phyloP scores from a whole-genome alignment of 2,797 vertebrate genomes.

The Coendou prehensilis region DNA sequence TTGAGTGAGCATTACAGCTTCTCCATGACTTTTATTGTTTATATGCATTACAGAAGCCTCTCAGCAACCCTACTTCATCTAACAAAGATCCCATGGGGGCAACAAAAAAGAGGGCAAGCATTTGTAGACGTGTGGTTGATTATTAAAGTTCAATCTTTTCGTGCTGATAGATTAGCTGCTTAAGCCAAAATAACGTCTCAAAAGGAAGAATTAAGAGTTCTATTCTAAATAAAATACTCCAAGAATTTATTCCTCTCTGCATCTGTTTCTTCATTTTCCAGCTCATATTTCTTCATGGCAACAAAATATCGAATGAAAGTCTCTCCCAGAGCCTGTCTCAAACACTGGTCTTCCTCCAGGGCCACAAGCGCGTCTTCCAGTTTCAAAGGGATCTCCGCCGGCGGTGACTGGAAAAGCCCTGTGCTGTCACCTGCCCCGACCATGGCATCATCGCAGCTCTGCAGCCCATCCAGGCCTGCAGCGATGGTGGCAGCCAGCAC shows the following conservation, averaged over 20 bases:
- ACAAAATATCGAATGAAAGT: conserved; percentile 96
- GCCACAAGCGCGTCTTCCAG: conserved; percentile 94
- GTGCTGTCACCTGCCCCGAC: conserved; percentile 85
- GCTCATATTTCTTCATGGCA: conserved; percentile 96
- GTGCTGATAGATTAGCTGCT: conserved; percentile 4
- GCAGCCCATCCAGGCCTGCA: conserved; percentile 95
- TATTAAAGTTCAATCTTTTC: background rate
- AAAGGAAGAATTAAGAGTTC: background rate
- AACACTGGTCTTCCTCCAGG: conserved; percentile 91
- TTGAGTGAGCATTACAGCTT: background rate
- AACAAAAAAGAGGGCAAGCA: background rate
- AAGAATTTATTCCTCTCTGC: conserved; percentile 95
- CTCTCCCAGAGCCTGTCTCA: conserved; percentile 93
- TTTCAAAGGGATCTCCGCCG: conserved; percentile 92
- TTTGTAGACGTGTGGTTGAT: background rate
- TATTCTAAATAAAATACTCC: conserved; percentile 95
- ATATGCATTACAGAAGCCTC: background rate
- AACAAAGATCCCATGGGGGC: background rate
- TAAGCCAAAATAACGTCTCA: background rate
- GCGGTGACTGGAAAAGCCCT: conserved; percentile 83
- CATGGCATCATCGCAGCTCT: conserved; percentile 87
- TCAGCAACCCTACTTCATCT: background rate
- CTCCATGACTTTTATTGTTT: conserved; percentile 76
- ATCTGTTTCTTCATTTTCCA: conserved; percentile 95
- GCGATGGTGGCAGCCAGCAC: conserved; percentile 95